Evolutionary conservation across 2,888 invertebrate genomes (phyloP), one percentile per base, ranked within the genome.

Genomic region (Rutpela maculata): DNA sequence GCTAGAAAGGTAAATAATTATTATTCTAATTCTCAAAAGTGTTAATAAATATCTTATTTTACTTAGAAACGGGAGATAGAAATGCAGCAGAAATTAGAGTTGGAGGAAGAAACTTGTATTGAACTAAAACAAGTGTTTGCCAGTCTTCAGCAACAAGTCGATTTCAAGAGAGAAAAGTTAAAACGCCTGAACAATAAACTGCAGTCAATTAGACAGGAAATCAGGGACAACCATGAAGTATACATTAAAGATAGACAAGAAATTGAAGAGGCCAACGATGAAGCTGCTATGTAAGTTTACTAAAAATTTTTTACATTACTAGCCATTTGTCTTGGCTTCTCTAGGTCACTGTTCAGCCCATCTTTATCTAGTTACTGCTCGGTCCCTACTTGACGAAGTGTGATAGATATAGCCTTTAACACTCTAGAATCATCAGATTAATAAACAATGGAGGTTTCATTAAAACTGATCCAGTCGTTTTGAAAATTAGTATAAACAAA

Each of bases 101-200:
- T 96, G 84, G 97, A 99, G 89, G 99, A 99, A 88, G 97, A 99
- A 88, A 96, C 95, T 17, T 96, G 98, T 15, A 92, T 95, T 67
- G 98, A 97, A 86, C 94, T 99, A 74, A 95, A 96, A 75, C 97
- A 96, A 87, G 98, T 98, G 0, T 99, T 97, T 87, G 93, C 96
- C 10, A 96, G 95, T 69, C 91, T 99, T 75, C 98, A 98, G 88
- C 98, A 98, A 88, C 99, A 99, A 90, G 98, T 99, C 1, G 99
- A 99, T 88, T 94, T 97, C 75, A 99, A 99, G 90, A 96, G 98
- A 26, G 96, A 95, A 85, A 97, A 98, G 89, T 90, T 99, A 73
- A 97, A 97, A 87, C 97, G 98, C 90, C 93, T 99, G 87, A 95
- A 97, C 87, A 92, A 94, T 17, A 98, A 98, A 90, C 93, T 95